Conservation (phyloP, 2,113 vertebrate genomes). For the Thunnus thynnus region DNA sequence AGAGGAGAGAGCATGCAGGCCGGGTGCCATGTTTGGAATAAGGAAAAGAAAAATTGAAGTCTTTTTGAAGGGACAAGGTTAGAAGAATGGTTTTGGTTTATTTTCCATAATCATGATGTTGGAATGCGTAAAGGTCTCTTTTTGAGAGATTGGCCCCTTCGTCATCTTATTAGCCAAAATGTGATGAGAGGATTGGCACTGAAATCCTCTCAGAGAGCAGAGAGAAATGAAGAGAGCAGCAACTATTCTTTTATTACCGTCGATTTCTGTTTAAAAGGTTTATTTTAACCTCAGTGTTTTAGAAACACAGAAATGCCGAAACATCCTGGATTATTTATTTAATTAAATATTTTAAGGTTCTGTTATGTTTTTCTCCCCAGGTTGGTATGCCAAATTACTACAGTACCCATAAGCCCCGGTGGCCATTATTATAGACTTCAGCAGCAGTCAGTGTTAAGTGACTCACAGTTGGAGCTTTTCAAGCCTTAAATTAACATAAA, state of each 20-base stretch:
- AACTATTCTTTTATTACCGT: no score
- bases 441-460: no score
- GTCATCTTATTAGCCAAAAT: conserved; percentile 29
- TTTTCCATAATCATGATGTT: conserved; percentile 58
- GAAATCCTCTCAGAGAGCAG: background rate
- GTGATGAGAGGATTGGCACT: conserved; percentile 13
- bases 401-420: background rate
- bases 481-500: no score
- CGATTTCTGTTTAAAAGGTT: no score
- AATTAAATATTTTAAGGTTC: no score
- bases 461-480: no score
- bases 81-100: conserved; percentile 56
- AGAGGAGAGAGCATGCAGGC: conserved; percentile 53
- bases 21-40: conserved; percentile 69
- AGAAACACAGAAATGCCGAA: background rate
- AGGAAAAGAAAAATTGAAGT: conserved; percentile 63
- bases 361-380: no score
- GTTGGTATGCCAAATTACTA: background rate
- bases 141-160: conserved; percentile 30
- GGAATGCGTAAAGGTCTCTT: conserved; percentile 48
- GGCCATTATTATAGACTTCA: no score
- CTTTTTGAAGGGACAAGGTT: conserved; percentile 64
- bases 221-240: no score
- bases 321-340: no score
- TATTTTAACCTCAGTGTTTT: background rate